Conservation (phyloP, 53 echinoderm and acorn worm genomes). For the Paracentrotus lividus region DNA sequence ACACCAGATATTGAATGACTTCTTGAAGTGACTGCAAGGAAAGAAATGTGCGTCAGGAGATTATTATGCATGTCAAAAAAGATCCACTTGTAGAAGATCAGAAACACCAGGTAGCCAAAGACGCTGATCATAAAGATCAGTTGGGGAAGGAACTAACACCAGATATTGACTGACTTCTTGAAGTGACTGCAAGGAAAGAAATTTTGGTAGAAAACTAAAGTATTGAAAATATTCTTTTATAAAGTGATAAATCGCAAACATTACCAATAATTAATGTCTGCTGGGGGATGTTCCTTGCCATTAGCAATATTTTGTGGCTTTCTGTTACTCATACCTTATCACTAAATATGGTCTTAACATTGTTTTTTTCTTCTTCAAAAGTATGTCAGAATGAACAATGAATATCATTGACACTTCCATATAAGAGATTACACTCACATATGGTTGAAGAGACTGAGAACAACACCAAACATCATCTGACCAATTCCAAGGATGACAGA, state of each 20-base stretch:
- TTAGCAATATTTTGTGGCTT: too few relatives aligned
- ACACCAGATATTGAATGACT: conserved; percentile 82
- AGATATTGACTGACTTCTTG: conserved; percentile 86
- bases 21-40: conserved; percentile 85
- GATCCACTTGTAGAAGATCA: conserved; percentile 94
- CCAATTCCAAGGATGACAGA: conserved; percentile 88
- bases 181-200: conserved; percentile 74
- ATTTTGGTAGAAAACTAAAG: too few relatives aligned
- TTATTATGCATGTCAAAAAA: conserved; percentile 69
- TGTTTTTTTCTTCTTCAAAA: too few relatives aligned
- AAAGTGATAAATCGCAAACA: too few relatives aligned
- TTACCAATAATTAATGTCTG: too few relatives aligned
- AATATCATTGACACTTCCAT: too few relatives aligned
- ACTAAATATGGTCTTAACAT: not conserved
- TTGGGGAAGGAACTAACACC: conserved; percentile 92
- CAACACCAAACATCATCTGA: conserved; percentile 96
- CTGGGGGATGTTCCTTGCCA: too few relatives aligned
- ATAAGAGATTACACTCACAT: conserved; percentile 77
- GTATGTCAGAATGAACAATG: too few relatives aligned
- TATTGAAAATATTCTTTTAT: too few relatives aligned
- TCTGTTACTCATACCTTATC: too few relatives aligned
- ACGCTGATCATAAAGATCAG: conserved; percentile 85
- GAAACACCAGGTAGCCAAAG: conserved; percentile 94
- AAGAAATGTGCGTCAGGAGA: too few relatives aligned
- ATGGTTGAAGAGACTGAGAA: conserved; percentile 88